Evolutionary conservation across 2,113 vertebrate species (phyloP), one percentile per base, ranked within the genome.

Genomic region (Eidolon helvum): DNA sequence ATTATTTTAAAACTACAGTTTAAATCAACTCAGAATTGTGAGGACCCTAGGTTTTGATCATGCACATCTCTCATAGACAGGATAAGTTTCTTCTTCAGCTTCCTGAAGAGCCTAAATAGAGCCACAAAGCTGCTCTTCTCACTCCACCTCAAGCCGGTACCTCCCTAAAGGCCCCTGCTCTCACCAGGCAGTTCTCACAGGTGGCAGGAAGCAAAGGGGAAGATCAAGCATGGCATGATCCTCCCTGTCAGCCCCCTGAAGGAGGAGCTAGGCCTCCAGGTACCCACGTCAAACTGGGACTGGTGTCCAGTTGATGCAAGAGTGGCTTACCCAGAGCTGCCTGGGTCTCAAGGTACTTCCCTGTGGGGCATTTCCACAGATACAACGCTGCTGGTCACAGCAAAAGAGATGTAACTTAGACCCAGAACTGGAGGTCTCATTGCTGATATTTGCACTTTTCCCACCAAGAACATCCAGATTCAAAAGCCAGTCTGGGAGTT

Each of bases 261-360:
- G 33, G 65, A 50, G 19, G 66, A 40, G 33, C 24, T 53, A 1
- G 68, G 68, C 22, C 53, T 9, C 1, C 10, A 3, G n/a, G 22
- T 82, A 48, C 38, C 57, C 74, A 50, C 12, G 10, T 94, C 85
- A 96, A 50, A 48, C 24, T 48, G 3, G 14, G 77, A 69, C 95
- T 26, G 8, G 12, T 0, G 6, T 89, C 84, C 89, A 92, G 89
- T 71, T 84, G 84, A 40, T 33, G 50, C 18, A 7, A 19, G 19
- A 0, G 22, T 2, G 10, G 68, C 74, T 59, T 28, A 24, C 6
- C 2, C 11, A 28, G 61, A 59, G 61, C 69, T 0, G 21, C 38
- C 48, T 75, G 30, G 50, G 19, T 75, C 59, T 75, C 3, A 4
- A 35, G 63, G 26, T 61, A 43, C 59, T 63, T 22, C 35, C 77